Evolutionary conservation across 2,797 vertebrate species (phyloP), one percentile per base, ranked within the genome.

Genomic region (Macropodus opercularis): DNA sequence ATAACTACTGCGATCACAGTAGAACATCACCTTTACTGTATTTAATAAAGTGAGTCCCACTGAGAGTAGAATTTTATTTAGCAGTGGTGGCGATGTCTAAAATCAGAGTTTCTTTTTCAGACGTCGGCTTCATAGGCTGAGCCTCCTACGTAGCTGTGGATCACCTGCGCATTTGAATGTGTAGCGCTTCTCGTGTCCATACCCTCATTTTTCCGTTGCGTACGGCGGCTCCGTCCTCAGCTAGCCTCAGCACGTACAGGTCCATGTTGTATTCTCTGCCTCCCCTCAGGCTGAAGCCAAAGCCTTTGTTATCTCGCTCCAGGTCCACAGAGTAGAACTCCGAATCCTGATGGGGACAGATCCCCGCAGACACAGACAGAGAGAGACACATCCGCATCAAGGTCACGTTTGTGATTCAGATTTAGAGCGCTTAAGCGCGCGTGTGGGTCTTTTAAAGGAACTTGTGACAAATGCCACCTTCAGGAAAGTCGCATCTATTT

Each of bases 201-300:
- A 98, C 97, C 94, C 94, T 95, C 95, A 99, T 98, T 82, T 96
- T 98, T 17, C 97, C 97, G 70, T 96, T 98, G 77, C 95, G 94
- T 74, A 96, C 95, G 0, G 97, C 97, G 0, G 97, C 96, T 71
- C 97, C 97, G 0, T 98, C 97, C 86, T 99, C 97, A 3, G 97
- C 97, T 57, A 98, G 91, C 78, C 97, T 92, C 90, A 99, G 85
- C 66, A 99, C 96, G 15, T 98, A 99, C 71, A 99, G 95, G 80
- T 98, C 96, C 97, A 99, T 98, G 75, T 98, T 98, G 86, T 99
- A 99, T 77, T 99, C 97, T 71, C 95, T 93, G 52, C 97, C 97
- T 4, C 97, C 97, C 67, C 97, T 92, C 81, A 99, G 95, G 80
- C 97, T 99, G 82, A 99, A 99, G 77, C 97, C 97, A 68, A 98